Evolutionary conservation across 2,113 vertebrate genomes (phyloP).

Genomic region (Saguinus midas): DNA sequence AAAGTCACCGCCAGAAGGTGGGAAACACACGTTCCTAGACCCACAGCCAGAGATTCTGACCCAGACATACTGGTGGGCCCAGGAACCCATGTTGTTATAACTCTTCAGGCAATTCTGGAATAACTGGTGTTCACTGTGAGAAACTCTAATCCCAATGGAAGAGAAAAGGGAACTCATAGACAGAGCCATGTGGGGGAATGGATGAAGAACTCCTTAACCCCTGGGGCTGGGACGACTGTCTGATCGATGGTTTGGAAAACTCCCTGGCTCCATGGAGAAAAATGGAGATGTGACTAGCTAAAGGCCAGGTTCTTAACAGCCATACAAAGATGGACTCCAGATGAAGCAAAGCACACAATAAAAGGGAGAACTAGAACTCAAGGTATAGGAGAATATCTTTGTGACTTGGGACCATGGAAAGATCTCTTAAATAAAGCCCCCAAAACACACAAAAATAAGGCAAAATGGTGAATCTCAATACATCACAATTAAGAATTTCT

Average conservation of each 20-base stretch:
- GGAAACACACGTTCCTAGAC: neutral
- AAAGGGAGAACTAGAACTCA: neutral
- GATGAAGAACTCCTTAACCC: neutral
- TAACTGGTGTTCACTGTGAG: neutral
- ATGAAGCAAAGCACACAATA: neutral
- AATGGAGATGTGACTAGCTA: neutral
- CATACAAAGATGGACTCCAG: neutral
- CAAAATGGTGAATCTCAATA: constrained; percentile 2
- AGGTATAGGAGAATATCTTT: neutral
- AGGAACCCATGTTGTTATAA: neutral
- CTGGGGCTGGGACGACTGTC: neutral
- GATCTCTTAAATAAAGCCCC: neutral
- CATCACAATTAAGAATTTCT: constrained; percentile 8
- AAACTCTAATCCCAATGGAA: neutral
- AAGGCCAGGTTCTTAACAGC: neutral
- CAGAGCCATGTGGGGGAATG: neutral
- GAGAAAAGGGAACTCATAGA: neutral
- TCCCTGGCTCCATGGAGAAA: neutral
- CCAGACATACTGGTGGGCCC: neutral
- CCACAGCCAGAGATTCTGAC: neutral
- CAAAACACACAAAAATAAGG: neutral
- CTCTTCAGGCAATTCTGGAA: neutral
- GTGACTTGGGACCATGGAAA: neutral
- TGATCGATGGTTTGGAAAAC: neutral
- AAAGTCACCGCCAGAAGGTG: neutral